Percentiles rank a stretch among this genome's conserved stretches.
phyloP scores from a whole-genome alignment of 2,797 vertebrate species.

The Pygocentrus nattereri region DNA sequence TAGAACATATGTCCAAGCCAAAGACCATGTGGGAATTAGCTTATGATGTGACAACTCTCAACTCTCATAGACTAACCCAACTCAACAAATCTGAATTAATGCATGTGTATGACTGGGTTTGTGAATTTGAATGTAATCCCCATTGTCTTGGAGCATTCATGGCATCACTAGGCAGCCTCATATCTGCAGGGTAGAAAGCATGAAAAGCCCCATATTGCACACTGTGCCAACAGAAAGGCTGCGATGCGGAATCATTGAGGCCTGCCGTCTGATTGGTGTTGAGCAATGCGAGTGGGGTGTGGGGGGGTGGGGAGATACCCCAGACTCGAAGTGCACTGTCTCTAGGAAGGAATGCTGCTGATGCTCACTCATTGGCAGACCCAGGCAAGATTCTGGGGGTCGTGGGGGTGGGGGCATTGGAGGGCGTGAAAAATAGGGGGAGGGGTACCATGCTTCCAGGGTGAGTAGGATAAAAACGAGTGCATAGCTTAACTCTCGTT shows the following conservation, averaged over 20 bases:
- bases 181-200: constrained; percentile 61
- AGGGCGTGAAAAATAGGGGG: constrained; percentile 56
- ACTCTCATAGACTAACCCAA: too few species aligned
- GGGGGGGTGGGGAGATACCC: constrained; percentile 52
- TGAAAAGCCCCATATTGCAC: constrained; percentile 63
- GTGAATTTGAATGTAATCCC: constrained; percentile 15
- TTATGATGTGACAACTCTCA: too few species aligned
- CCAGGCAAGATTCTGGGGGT: constrained; percentile 71
- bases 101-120: background rate
- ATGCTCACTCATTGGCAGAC: constrained; percentile 76
- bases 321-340: constrained; percentile 71
- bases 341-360: constrained; percentile 76
- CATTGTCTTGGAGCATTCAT: constrained; percentile 38
- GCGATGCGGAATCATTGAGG: constrained; percentile 65
- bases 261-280: constrained; percentile 71
- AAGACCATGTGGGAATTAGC: background rate
- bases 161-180: constrained; percentile 55
- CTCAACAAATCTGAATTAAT: background rate
- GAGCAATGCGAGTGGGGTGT: constrained; percentile 40
- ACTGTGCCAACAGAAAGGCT: constrained; percentile 61
- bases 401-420: constrained; percentile 55
- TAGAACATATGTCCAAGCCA: background rate
- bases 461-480: constrained; percentile 66
- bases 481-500: constrained; percentile 57
- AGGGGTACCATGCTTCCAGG: constrained; percentile 37